These are phyloP conservation scores for Grallaria varia DNA, from an alignment of 2,113 vertebrate genomes.

Conservation along the genomic window DNA sequence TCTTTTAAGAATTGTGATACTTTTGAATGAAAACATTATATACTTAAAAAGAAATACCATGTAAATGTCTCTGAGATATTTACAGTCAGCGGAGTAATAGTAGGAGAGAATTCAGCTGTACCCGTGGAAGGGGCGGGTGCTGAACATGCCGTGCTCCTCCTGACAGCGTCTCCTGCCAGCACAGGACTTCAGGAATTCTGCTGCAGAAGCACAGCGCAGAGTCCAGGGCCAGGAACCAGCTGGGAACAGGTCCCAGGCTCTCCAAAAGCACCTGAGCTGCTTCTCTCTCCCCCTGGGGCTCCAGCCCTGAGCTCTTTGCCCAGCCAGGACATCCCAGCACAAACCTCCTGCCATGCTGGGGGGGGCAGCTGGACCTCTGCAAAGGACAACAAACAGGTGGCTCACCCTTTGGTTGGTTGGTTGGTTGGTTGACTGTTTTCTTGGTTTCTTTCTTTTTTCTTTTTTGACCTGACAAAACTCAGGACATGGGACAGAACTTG, in stretches of 20 bases:
- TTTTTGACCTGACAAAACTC: neutral
- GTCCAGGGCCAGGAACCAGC: neutral
- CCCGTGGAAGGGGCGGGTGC: neutral
- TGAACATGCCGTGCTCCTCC: neutral
- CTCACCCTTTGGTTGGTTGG: neutral
- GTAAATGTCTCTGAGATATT: constrained; percentile 59
- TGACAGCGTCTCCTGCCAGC: neutral
- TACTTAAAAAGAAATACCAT: constrained; percentile 65
- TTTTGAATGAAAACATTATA: constrained; percentile 71
- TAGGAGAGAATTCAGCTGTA: constrained; percentile 14
- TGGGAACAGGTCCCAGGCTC: no score
- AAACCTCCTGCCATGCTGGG: rapidly evolving
- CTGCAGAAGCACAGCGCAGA: neutral
- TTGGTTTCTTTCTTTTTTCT: rapidly evolving
- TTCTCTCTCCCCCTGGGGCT: neutral
- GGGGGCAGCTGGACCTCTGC: neutral
- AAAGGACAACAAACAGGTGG: neutral
- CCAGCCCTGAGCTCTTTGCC: neutral
- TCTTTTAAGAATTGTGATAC: constrained; percentile 68
- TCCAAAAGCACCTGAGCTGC: neutral
- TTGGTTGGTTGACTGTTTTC: neutral
- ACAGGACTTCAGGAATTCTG: neutral
- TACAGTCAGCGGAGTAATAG: constrained; percentile 48
- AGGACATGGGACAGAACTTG: neutral
- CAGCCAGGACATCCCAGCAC: neutral